A percentile compares a stretch with the other conserved stretches of the same genome.
These are phyloP conservation scores for Cerceris rybyensis DNA, from an alignment of 2,888 invertebrate genomes.

Conservation along the genomic window DNA sequence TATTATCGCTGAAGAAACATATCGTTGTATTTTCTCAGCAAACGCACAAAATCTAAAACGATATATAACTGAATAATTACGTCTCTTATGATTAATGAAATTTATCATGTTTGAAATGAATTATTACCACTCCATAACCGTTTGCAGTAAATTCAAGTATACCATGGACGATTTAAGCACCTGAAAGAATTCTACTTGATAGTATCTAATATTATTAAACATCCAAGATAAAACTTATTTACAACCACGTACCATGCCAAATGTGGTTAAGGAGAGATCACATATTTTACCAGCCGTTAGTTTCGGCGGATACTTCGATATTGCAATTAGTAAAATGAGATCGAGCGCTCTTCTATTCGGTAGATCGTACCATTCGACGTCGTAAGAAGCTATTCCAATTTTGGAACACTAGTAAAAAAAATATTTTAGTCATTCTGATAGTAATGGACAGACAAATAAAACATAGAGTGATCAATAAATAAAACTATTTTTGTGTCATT, in stretches of 20 bases:
- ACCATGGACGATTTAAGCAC: slow-evolving; percentile 43
- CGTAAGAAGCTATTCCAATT: slow-evolving; percentile 68
- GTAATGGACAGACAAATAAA: no score
- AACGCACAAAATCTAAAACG: no score
- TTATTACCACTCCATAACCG: slow-evolving; percentile 8
- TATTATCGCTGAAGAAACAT: no score
- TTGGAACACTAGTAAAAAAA: slow-evolving; percentile 58
- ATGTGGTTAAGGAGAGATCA: slow-evolving; percentile 68
- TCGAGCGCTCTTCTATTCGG: slow-evolving; percentile 60
- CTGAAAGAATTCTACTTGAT: slow-evolving; percentile 29
- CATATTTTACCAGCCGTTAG: slow-evolving; percentile 74
- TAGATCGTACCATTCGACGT: slow-evolving; percentile 72
- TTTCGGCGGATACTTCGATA: slow-evolving; percentile 66
- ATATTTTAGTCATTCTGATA: no score
- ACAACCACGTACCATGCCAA: slow-evolving; percentile 63
- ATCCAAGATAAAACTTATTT: background rate
- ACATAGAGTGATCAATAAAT: no score
- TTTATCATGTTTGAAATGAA: no score
- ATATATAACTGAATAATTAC: background rate
- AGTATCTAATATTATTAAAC: background rate
- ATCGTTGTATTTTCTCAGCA: no score
- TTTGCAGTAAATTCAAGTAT: slow-evolving; percentile 47
- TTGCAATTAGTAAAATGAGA: slow-evolving; percentile 65
- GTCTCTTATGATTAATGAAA: no score
- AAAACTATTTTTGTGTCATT: no score